Evolutionary conservation across 2,113 vertebrate genomes (phyloP), one percentile per base, ranked within the genome.

Genomic region (Nannobrachium achirus): DNA sequence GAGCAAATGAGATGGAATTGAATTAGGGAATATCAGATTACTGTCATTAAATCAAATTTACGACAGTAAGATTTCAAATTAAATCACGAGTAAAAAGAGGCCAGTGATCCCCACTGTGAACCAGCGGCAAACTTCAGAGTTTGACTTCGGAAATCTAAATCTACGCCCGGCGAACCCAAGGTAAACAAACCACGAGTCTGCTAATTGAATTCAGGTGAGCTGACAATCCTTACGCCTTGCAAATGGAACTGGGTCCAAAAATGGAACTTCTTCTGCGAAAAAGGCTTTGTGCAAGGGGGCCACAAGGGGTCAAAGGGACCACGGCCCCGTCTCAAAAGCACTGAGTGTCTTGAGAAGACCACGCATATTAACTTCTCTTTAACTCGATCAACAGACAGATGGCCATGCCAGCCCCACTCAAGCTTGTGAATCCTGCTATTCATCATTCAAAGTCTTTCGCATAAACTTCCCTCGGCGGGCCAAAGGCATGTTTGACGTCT

Each of bases 11-110:
- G 73, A 77, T 80, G 86, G n/a, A 89, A 93, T 83, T 71, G 56
- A 82, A 76, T 91, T 92, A 88, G 80, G n/a, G 74, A 86, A 87
- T 88, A 91, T 92, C 86, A 82, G 78, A 90, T 92, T 91, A 90
- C 86, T 55, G 72, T 88, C 77, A 75, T 79, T 78, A 86, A 89
- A 91, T 87, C 84, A 85, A 86, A 88, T 76, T 87, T 86, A 81
- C 74, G 71, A 85, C 79, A 77, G 86, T 77, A 79, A 46, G 78
- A 86, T 84, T 84, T 82, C 14, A 80, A 87, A 93, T 89, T 56
- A 3, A 80, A 91, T 93, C 79, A 88, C 14, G 39, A 49, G 71
- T 46, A 19, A 71, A n/a, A 62, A 87, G 84, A 84, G 72, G 79
- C 81, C 79, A 84, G 80, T 72, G 63, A 51, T 76, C 56, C 69